Percentiles rank a stretch among this genome's conserved stretches.
Evolutionary conservation across 2,797 vertebrate species (phyloP).

Genomic region (Manis pentadactyla): DNA sequence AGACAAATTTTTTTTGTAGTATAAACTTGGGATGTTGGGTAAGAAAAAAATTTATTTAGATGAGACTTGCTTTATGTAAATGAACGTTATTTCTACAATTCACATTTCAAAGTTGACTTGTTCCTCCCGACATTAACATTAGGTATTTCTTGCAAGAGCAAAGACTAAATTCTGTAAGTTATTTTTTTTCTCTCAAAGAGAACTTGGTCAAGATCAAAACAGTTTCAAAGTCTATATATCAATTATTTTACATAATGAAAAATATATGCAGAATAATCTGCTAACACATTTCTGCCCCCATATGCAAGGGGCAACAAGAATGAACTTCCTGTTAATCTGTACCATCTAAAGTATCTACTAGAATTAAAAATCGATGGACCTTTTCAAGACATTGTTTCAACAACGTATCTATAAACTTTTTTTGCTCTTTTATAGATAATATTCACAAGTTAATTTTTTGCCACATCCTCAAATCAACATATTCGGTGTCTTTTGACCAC

Average conservation of each 20-base stretch:
- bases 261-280: neutral
- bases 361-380: neutral
- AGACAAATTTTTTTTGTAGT: neutral
- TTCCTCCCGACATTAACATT: constrained; percentile 2
- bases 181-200: constrained; percentile 4
- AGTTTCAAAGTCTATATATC: neutral
- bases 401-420: neutral
- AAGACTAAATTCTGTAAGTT: neutral
- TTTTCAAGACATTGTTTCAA: neutral
- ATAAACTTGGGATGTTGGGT: neutral
- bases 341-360: neutral
- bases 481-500: neutral
- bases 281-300: neutral
- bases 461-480: neutral
- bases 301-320: neutral
- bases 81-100: neutral
- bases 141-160: neutral
- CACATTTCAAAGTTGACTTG: neutral
- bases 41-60: constrained; percentile 30
- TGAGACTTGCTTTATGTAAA: neutral
- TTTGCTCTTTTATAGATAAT: neutral
- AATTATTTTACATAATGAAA: neutral
- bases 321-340: neutral
- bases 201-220: neutral
- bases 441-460: constrained; percentile 7